These are phyloP conservation scores for Macaca mulatta DNA, from an alignment of 2,113 vertebrate genomes.

Conservation along the genomic window DNA sequence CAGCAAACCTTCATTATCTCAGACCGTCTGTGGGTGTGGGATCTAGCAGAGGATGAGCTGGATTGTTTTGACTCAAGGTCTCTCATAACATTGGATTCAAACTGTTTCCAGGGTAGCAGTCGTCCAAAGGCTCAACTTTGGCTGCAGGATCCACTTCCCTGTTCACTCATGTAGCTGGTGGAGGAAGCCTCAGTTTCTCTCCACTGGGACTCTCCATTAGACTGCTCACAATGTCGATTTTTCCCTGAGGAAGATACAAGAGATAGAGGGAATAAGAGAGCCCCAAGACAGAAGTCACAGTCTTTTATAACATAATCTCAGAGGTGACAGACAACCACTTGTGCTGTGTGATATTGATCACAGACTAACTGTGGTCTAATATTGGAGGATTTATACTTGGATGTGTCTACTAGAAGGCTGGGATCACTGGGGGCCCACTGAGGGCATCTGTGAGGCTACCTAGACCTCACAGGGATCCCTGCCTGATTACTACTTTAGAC, in stretches of 20 bases:
- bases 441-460: background rate
- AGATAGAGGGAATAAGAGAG: background rate
- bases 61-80: background rate
- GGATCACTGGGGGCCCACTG: background rate
- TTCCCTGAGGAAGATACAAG: background rate
- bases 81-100: background rate
- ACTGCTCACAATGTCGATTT: background rate
- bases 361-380: background rate
- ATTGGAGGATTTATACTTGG: background rate
- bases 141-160: background rate
- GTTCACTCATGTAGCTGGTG: background rate
- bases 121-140: background rate
- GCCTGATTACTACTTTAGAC: background rate
- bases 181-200: background rate
- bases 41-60: background rate
- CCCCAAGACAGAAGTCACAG: background rate
- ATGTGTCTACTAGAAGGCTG: background rate
- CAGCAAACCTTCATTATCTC: background rate
- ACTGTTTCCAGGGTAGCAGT: background rate
- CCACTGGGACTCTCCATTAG: background rate
- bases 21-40: background rate
- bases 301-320: background rate
- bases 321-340: background rate
- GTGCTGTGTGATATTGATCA: background rate
- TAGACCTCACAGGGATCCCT: rapidly evolving